Percentiles rank a stretch among this genome's conserved stretches.
These are phyloP conservation scores for Herpetotheres cachinnans DNA, from an alignment of 2,113 vertebrate genomes.

Conservation along the genomic window DNA sequence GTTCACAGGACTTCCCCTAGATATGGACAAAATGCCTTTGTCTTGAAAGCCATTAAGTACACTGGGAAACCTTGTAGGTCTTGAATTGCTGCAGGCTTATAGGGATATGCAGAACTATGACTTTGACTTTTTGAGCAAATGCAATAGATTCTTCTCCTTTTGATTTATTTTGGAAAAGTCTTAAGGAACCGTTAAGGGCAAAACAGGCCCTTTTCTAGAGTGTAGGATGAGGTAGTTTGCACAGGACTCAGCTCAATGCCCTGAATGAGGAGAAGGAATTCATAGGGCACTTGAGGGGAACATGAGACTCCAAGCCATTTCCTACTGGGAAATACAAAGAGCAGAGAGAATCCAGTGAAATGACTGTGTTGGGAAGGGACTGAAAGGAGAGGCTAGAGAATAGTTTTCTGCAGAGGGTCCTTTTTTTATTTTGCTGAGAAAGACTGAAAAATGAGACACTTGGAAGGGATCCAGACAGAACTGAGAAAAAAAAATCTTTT, in stretches of 20 bases:
- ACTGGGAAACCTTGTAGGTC: not conserved
- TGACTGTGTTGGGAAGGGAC: not conserved
- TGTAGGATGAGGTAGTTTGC: not conserved
- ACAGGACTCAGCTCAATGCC: not conserved
- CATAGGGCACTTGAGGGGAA: not conserved
- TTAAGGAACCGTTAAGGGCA: not conserved
- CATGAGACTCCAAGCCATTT: not conserved
- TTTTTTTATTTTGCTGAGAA: constrained; percentile 4
- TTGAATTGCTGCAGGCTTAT: not conserved
- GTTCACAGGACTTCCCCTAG: not conserved
- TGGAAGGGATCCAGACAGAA: constrained; percentile 18
- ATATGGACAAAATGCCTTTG: not conserved
- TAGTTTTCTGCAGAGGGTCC: not conserved
- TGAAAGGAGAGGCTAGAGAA: constrained; percentile 1
- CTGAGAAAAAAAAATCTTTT: not conserved
- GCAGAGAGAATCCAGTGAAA: not conserved
- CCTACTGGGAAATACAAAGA: constrained; percentile 13
- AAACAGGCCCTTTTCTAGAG: not conserved
- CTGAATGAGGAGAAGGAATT: not conserved
- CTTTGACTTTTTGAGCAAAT: not conserved
- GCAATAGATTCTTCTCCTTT: not conserved
- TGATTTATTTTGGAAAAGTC: not conserved
- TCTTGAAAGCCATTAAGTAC: not conserved
- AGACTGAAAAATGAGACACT: constrained; percentile 7
- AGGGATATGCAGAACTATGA: not conserved